phyloP scores from a whole-genome alignment of 2,113 vertebrate genomes.

The Peromyscus maniculatus region DNA sequence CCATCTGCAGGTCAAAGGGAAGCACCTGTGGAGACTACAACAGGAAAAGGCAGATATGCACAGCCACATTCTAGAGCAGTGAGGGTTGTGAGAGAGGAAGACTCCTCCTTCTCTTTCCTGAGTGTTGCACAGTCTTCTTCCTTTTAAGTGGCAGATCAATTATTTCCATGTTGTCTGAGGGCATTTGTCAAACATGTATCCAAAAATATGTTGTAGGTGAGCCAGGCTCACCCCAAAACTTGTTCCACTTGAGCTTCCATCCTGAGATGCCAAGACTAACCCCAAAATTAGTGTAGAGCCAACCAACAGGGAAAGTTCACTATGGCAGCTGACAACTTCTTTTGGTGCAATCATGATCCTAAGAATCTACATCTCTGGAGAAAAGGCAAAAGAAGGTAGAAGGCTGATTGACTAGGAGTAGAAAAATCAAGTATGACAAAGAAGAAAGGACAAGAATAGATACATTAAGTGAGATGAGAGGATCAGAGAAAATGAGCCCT shows the following conservation, averaged over 20 bases:
- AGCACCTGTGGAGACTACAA: not conserved
- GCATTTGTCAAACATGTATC: not conserved
- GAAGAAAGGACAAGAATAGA: not conserved
- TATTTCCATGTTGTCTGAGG: not conserved
- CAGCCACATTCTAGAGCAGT: not conserved
- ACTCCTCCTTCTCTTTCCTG: no score
- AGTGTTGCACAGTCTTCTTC: not conserved
- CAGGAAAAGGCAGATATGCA: no score
- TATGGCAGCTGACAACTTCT: not conserved
- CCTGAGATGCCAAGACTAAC: not conserved
- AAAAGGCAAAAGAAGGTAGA: not conserved
- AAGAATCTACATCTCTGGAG: not conserved
- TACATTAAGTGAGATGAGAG: not conserved
- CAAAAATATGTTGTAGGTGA: not conserved
- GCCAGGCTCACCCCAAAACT: not conserved
- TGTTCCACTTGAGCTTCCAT: not conserved
- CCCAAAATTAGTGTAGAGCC: fast-evolving
- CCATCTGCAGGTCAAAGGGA: not conserved
- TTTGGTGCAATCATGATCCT: fast-evolving
- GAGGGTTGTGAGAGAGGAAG: not conserved
- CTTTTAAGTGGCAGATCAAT: not conserved
- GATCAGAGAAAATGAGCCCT: not conserved
- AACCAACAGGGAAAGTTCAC: fast-evolving
- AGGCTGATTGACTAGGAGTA: fast-evolving
- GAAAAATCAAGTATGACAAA: not conserved